Base-by-base conservation (phyloP, 2,888 invertebrate species). In the Acanthosepion pharaonis region DNA sequence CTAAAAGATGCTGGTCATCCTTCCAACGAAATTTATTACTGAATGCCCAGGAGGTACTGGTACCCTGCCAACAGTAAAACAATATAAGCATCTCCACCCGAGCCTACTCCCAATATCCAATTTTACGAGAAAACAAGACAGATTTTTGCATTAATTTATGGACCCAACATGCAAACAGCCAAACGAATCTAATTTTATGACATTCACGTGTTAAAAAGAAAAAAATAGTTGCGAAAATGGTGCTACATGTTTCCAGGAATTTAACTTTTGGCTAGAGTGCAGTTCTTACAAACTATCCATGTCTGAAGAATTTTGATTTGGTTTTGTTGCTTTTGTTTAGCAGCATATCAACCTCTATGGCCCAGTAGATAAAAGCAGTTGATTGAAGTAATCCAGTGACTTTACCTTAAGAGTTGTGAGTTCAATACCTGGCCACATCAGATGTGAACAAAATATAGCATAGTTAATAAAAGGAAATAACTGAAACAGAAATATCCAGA, bases 131-230 rank as follows among this genome's bases (percentile, higher is more conserved):
- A 78, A 78, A n/a, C n/a, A 78, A 33, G 78, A 78, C 78, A 78
- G 78, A 78, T 78, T 78, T 78, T n/a, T n/a, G n/a, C n/a, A 78
- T 78, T 78, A 78, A 78, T 78, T 78, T 78, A 78, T 78, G 78
- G 33, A 78, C 11, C 78, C 78, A 15, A 33, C 15, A 33, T 78
- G 78, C 78, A 33, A 6, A 78, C 33, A 78, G 78, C 78, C 78
- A 33, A 78, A n/a, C 78, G n/a, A n/a, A n/a, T 78, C n/a, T 78
- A 78, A 78, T 78, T 78, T 78, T 78, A 78, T 78, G 15, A 78
- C 78, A 78, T n/a, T 78, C n/a, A 78, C 11, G 33, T n/a, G n/a
- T 2, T 78, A 78, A 78, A 78, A 78, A n/a, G 28, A 78, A 33
- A 33, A 33, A 33, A 78, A 78, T 6, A 15, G n/a, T 33, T 33